These are phyloP conservation scores for Sebastes oblongus DNA, from an alignment of 2,797 vertebrate species.

Conservation along the genomic window DNA sequence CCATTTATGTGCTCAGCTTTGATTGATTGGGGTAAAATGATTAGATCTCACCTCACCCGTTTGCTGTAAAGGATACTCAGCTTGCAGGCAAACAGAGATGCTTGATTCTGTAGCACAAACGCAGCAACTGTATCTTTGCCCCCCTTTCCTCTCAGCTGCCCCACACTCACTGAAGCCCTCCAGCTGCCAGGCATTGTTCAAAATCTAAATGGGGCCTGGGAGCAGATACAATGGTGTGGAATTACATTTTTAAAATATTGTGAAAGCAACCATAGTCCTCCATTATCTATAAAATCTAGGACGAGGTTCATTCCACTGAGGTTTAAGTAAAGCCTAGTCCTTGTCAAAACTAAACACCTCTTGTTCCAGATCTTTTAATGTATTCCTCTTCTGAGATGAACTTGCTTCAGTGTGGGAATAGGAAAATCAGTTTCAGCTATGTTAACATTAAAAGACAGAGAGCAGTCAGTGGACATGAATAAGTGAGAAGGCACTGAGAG, in stretches of 20 bases:
- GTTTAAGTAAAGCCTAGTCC: slow-evolving; percentile 51
- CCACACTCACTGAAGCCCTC: slow-evolving; percentile 12
- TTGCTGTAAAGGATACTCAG: slow-evolving; percentile 17
- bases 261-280: slow-evolving; percentile 31
- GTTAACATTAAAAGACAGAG: slow-evolving; percentile 41
- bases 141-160: background rate
- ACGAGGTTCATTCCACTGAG: slow-evolving; percentile 54
- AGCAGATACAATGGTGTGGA: slow-evolving; percentile 35
- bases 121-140: slow-evolving; percentile 12
- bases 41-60: slow-evolving; percentile 7
- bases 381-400: slow-evolving; percentile 50
- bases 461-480: slow-evolving; percentile 53
- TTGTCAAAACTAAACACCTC: slow-evolving; percentile 54
- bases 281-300: slow-evolving; percentile 55
- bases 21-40: slow-evolving; percentile 46
- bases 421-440: slow-evolving; percentile 42
- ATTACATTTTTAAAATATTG: slow-evolving; percentile 48
- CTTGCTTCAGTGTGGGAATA: slow-evolving; percentile 23
- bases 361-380: slow-evolving; percentile 58
- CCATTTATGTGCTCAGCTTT: slow-evolving; percentile 25
- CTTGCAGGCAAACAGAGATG: slow-evolving; percentile 33
- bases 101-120: slow-evolving; percentile 32
- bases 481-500: slow-evolving; percentile 33
- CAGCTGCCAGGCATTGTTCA: slow-evolving; percentile 44
- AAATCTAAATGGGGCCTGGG: slow-evolving; percentile 44